Base-by-base conservation (phyloP, 1,140 invertebrate species). In the Caenorhabditis brenneri region DNA sequence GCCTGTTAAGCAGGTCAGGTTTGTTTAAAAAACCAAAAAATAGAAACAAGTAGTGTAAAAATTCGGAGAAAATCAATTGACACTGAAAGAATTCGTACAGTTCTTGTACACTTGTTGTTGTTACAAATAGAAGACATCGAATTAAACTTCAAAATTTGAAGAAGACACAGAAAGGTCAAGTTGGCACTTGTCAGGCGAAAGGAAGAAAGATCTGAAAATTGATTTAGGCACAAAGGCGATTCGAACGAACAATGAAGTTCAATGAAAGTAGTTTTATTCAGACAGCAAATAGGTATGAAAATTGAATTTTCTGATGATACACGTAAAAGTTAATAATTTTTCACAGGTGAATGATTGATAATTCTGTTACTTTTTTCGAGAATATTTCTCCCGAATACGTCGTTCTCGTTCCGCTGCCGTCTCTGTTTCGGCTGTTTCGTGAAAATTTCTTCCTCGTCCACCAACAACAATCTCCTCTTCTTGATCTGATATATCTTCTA, bases 21-120 rank as follows among this genome's bases (percentile, higher is more conserved):
- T 55, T 22, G 22, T 22, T 27, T 12, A 27, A 55, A 55, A 29
- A 29, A n/a, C 19, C 2, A n/a, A 27, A 65, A 33, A 36, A 33
- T 24, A 58, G 12, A 42, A 74, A 74, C 33, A 42, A 33, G 36
- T 74, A 42, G 65, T 74, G 22, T 74, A 33, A 74, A 74, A 74
- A 65, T 65, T 74, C 65, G 33, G n/a, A 24, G 65, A 74, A 74
- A 31, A 36, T 39, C 33, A 31, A 74, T 74, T 74, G 24, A 29
- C 36, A 46, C 10, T 19, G 19, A 65, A 51, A n/a, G n/a, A 22
- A 36, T 3, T 65, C 36, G 15, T 24, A 33, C 29, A 36, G 33
- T 33, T 65, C 27, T 65, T 22, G 58, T 65, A 65, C 58, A 65
- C 58, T 65, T 55, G 53, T 55, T 55, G 53, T 36, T 74, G 36